phyloP scores from a whole-genome alignment of 1,140 invertebrate species.

The Drosophila leontia region DNA sequence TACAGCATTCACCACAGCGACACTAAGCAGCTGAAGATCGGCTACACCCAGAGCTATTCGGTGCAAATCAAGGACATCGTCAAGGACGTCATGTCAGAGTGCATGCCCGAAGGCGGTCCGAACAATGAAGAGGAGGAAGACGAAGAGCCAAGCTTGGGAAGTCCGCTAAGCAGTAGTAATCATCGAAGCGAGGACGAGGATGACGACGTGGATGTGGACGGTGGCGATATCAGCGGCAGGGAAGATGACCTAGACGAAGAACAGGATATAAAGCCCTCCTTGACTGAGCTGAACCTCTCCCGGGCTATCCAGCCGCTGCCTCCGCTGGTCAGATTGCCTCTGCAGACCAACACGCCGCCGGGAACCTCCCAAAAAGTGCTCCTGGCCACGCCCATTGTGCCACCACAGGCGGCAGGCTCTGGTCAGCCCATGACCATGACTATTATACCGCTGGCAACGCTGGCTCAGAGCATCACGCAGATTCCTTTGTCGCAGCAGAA shows the following conservation, averaged over 20 bases:
- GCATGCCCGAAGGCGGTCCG: slow-evolving; percentile 24
- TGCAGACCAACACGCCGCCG: slow-evolving; percentile 49
- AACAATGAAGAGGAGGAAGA: slow-evolving; percentile 36
- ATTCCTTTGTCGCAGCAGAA: slow-evolving; percentile 23
- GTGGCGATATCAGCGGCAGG: slow-evolving; percentile 44
- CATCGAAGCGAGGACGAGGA: slow-evolving; percentile 46
- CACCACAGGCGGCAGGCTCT: slow-evolving; percentile 38
- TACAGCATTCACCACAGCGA: slow-evolving; percentile 72
- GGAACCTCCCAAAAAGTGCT: slow-evolving; percentile 77
- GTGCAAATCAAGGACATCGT: slow-evolving; percentile 82
- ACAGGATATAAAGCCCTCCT: slow-evolving; percentile 57
- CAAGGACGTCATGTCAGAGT: slow-evolving; percentile 73
- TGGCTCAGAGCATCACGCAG: slow-evolving; percentile 69
- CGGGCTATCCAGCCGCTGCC: slow-evolving; percentile 41
- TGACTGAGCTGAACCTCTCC: slow-evolving; percentile 50
- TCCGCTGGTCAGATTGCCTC: slow-evolving; percentile 56
- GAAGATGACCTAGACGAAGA: slow-evolving; percentile 49
- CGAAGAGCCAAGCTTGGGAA: slow-evolving; percentile 47
- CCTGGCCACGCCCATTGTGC: slow-evolving; percentile 75
- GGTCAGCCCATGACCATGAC: slow-evolving; percentile 77
- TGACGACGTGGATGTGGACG: slow-evolving; percentile 68
- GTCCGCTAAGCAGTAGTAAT: slow-evolving; percentile 55
- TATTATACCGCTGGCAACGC: slow-evolving; percentile 75
- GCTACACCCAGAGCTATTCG: slow-evolving; percentile 72
- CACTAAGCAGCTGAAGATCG: slow-evolving; percentile 70